Evolutionary conservation across 2,888 invertebrate species (phyloP).

Genomic region (Chloroclystis v-ata): DNA sequence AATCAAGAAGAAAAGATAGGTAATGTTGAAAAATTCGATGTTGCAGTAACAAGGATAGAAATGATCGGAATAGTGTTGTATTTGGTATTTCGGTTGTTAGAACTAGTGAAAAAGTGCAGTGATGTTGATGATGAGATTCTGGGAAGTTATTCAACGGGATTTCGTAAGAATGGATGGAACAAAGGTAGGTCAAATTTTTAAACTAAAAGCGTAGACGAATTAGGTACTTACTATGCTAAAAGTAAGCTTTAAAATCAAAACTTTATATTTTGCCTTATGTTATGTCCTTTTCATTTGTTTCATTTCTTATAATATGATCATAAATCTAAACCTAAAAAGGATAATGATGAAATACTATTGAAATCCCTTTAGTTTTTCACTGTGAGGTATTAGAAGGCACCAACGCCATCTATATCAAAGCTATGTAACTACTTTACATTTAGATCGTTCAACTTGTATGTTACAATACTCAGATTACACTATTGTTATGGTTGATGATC

Average conservation of each 20-base stretch:
- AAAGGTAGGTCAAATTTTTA: slow-evolving; percentile 12
- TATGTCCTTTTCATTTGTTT: too few species aligned
- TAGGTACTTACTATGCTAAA: too few species aligned
- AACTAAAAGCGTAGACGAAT: too few species aligned
- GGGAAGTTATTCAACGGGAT: slow-evolving; percentile 1
- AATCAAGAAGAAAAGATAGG: slow-evolving; percentile 45
- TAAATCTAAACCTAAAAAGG: too few species aligned
- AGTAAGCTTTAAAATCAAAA: too few species aligned
- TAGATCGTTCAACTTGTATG: neutral
- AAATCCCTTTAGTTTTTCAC: too few species aligned
- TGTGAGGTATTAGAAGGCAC: too few species aligned
- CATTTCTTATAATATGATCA: too few species aligned
- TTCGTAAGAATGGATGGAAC: slow-evolving; percentile 9
- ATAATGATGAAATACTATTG: too few species aligned
- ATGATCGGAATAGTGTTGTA: slow-evolving; percentile 65
- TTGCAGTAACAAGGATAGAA: slow-evolving; percentile 28
- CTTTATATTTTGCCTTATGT: too few species aligned
- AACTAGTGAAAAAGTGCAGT: slow-evolving; percentile 38
- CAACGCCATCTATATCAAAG: slow-evolving; percentile 22
- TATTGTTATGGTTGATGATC: neutral
- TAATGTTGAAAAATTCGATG: slow-evolving; percentile 22
- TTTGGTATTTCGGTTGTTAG: slow-evolving; percentile 53
- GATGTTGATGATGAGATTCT: slow-evolving; percentile 1
- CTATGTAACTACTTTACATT: neutral
- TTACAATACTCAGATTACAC: neutral